Base-by-base conservation (phyloP, 2,797 vertebrate genomes). In the Thamnophis elegans region DNA sequence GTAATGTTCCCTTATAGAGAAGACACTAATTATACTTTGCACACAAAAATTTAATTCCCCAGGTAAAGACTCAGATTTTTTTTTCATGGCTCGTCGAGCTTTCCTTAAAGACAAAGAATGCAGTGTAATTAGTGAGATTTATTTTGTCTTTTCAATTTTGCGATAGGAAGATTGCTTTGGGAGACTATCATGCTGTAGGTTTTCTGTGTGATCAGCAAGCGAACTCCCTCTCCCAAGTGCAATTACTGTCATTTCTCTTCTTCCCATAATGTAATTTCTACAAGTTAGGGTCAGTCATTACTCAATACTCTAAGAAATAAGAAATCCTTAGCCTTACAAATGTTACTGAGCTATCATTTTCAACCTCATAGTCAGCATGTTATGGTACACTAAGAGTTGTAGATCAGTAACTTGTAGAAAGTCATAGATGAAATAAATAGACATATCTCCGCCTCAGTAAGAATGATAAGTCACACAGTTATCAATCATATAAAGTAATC, bases 1-100 rank as follows among this genome's bases (percentile, higher is more conserved):
- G 10, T 47, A 55, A 65, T 86, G 9, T 20, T 51, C 11, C 1
- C 73, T 53, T 90, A 88, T 0, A 1, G 51, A 5, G 91, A 89
- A 2, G 36, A 87, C 6, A 0, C 0, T 90, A 93, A 88, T 51
- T 51, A 8, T 0, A 86, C 42, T 73, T 47, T 1, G 91, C 87
- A 94, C 0, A 0, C 0, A 16, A 89, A 88, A 7, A n/a, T 1
- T 26, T 88, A 88, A 87, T 90, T 26, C 68, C 26, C 0, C 13
- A 0, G 0, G 58, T 89, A 88, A 93, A 92, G 88, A 91, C 0
- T 0, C 93, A 82, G 91, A 51, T 92, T 91, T 92, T 91, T 55
- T 10, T 7, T 9, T 92, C 93, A 26, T 26, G 92, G 92, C 87
- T 96, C 92, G 82, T 65, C 53, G 53, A 18, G 53, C 89, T 36